Percentiles rank a stretch among this genome's conserved stretches.
Conservation (phyloP, 2,888 invertebrate genomes). For the Xanthorhoe spadicearia region DNA sequence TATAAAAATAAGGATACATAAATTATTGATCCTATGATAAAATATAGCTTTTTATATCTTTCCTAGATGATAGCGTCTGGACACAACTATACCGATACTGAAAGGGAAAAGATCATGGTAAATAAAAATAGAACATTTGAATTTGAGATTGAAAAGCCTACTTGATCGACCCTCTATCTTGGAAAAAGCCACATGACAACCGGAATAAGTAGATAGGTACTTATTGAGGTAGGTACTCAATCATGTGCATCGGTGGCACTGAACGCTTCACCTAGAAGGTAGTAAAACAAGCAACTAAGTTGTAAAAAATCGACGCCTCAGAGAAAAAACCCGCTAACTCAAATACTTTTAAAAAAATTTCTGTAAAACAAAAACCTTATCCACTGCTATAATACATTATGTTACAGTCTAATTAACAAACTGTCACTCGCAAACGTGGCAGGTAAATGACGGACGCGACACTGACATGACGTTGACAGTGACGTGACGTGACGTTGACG, state of each 20-base stretch:
- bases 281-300: not conserved
- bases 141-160: no score
- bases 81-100: no score
- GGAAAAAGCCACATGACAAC: no score
- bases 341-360: not conserved
- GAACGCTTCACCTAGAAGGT: not conserved
- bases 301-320: not conserved
- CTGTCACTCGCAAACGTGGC: slow-evolving; percentile 69
- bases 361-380: slow-evolving; percentile 29
- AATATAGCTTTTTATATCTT: no score
- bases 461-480: slow-evolving; percentile 51
- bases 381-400: slow-evolving; percentile 48
- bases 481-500: slow-evolving; percentile 55
- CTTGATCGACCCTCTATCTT: no score
- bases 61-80: no score
- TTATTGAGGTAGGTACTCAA: no score
- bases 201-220: no score
- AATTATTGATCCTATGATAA: not conserved
- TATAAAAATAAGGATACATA: not conserved
- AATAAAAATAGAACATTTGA: no score
- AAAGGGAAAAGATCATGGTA: no score
- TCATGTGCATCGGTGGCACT: no score
- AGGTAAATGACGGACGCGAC: slow-evolving; percentile 69
- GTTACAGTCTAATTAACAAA: slow-evolving; percentile 80
- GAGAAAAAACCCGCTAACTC: not conserved